These are phyloP conservation scores for Dolichallabes microphthalmus DNA, from an alignment of 2,113 vertebrate species.

Conservation along the genomic window DNA sequence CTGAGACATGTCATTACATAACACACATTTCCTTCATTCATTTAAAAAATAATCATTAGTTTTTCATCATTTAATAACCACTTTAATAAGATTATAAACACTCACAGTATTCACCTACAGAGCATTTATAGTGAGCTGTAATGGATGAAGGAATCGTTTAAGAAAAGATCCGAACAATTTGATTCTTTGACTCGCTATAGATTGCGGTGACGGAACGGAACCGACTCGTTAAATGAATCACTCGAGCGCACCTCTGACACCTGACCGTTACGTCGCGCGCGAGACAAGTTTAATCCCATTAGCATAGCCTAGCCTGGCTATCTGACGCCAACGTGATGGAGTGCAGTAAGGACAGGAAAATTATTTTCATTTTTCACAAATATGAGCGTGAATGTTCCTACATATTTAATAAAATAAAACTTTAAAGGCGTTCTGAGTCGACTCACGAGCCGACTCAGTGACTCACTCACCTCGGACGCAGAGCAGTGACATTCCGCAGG, in stretches of 20 bases:
- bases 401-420: neutral
- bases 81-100: neutral
- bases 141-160: neutral
- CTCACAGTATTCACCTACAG: too few species aligned
- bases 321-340: neutral
- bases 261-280: neutral
- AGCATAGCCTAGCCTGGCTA: neutral
- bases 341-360: neutral
- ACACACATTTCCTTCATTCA: neutral
- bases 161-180: neutral
- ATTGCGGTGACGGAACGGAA: neutral
- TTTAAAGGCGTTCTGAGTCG: neutral
- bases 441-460: neutral
- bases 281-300: neutral
- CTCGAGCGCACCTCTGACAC: neutral
- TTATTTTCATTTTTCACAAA: neutral
- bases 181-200: neutral
- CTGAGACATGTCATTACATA: neutral
- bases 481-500: slow-evolving; percentile 31
- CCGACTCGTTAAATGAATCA: neutral
- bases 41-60: neutral
- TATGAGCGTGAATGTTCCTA: neutral
- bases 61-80: neutral
- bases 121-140: neutral
- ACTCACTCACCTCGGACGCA: slow-evolving; percentile 40